Base-by-base conservation (phyloP, 1,140 invertebrate genomes). In the Leptinotarsa undecemlineata region DNA sequence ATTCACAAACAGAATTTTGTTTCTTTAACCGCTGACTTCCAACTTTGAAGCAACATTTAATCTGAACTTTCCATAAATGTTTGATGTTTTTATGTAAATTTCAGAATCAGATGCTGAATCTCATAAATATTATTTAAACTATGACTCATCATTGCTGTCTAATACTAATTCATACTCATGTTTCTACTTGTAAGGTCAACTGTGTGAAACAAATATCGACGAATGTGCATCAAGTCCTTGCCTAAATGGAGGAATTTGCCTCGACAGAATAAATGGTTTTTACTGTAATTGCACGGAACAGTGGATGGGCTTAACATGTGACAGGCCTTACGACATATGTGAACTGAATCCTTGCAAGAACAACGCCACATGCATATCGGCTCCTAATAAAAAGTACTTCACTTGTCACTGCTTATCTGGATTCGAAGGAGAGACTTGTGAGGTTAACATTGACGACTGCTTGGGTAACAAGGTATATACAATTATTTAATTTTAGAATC, bases 381-480 rank as follows among this genome's bases (percentile, higher is more conserved):
- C 83, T 71, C 48, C 85, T 72, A 87, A 85, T 3, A 86, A 84
- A 19, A 85, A 83, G 1, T 87, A 87, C 11, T 90, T 87, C 75
- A 84, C 87, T 13, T 92, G 90, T 81, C 82, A 89, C 64, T 91
- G 90, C 81, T 80, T 79, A 4, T 78, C 85, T 4, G 86, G 86
- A 80, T 98, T 91, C 86, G 89, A 90, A 70, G 96, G 96, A 11
- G 86, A 88, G 68, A 85, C 89, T 20, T 98, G 96, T 86, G 93
- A 96, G 72, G 86, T 88, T 26, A 90, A 94, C 74, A 90, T 93
- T 66, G 91, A 95, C 85, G 91, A 95, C 61, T 95, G 94, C 77
- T 77, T 87, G 1, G 89, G 88, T 71, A 87, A 89, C 3, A 87
- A 87, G 68, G 68, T 70, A 42, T 11, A 42, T 11, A 42, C 33